Evolutionary conservation across 2,888 invertebrate genomes (phyloP), one percentile per base, ranked within the genome.

Genomic region (Cryptocheilus praepositus): DNA sequence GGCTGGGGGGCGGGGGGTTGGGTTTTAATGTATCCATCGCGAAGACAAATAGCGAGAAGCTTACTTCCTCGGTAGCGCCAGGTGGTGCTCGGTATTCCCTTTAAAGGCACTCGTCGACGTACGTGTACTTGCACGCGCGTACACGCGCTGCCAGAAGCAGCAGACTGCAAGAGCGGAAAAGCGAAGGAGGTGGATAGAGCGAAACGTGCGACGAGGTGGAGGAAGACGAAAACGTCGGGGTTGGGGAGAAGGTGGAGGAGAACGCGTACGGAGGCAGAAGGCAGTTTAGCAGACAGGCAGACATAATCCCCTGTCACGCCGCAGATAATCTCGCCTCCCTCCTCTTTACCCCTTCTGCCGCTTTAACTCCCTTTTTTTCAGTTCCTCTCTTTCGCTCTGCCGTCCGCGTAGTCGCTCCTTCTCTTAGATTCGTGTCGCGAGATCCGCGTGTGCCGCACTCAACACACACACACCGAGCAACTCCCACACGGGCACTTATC

Each of bases 241-340:
- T n/a, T n/a, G 28, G 22, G 59, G 57, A 56, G 60, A 51, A 60
- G 71, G 57, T 63, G 61, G 43, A 43, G 64, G 43, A n/a, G 59
- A 53, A 45, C 43, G 28, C 43, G 52, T 28, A 55, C 51, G 21
- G 36, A 16, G 15, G 58, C 16, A 25, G 51, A 62, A 69, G 58
- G 51, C 60, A 66, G 71, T 74, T 74, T 64, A 63, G 43, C 63
- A 69, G 71, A 73, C 71, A 69, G 63, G 49, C 63, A 58, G 71
- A 78, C 71, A 67, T 78, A 78, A 78, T 78, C 71, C 65, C 59
- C 70, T 61, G 75, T 73, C 73, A 68, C 57, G 63, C 60, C 62
- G 54, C 67, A 71, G 74, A 74, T 74, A 74, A 79, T 77, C 64
- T 72, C 53, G 49, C 56, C 56, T 49, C 43, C 45, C 19, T 52